Percentiles rank a stretch among this genome's conserved stretches.
Conservation (phyloP, 37 sponge, comb jelly and placozoan species). For the Lycopodina hypogea region DNA sequence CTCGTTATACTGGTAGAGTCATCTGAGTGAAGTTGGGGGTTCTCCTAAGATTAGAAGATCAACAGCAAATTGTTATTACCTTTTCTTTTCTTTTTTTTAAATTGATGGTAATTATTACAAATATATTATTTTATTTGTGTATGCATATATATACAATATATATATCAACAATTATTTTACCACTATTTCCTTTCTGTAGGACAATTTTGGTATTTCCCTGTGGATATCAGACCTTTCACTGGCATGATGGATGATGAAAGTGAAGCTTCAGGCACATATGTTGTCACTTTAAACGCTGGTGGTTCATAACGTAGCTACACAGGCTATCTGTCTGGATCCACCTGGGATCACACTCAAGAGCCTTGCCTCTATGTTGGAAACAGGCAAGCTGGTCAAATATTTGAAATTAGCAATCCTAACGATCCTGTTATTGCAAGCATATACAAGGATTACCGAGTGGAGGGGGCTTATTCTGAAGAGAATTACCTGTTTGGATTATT, state of each 20-base stretch:
- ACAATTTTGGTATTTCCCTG: conserved; percentile 79
- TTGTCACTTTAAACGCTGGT: conserved; percentile 10
- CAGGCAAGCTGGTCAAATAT: conserved; percentile 40
- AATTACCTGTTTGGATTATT: conserved; percentile 18
- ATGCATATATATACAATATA: no score
- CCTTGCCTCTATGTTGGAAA: conserved; percentile 61
- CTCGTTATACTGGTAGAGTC: no score
- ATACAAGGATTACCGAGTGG: conserved; percentile 11
- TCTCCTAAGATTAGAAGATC: no score
- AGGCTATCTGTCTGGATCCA: conserved; percentile 32
- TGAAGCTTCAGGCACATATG: neutral
- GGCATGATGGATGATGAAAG: neutral
- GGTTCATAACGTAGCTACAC: conserved; percentile 23
- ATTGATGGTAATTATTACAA: no score
- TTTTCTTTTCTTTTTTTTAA: neutral
- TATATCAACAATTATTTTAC: no score
- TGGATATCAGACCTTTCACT: conserved; percentile 35
- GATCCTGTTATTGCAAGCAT: conserved; percentile 42
- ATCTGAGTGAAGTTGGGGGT: no score
- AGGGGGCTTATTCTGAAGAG: conserved; percentile 6
- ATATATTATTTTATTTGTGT: no score
- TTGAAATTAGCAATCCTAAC: conserved; percentile 16
- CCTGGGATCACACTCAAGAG: conserved; percentile 34
- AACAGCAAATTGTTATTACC: neutral
- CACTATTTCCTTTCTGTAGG: no score